phyloP scores from a whole-genome alignment of 2,113 vertebrate genomes.

The Sebastes schlegelii region DNA sequence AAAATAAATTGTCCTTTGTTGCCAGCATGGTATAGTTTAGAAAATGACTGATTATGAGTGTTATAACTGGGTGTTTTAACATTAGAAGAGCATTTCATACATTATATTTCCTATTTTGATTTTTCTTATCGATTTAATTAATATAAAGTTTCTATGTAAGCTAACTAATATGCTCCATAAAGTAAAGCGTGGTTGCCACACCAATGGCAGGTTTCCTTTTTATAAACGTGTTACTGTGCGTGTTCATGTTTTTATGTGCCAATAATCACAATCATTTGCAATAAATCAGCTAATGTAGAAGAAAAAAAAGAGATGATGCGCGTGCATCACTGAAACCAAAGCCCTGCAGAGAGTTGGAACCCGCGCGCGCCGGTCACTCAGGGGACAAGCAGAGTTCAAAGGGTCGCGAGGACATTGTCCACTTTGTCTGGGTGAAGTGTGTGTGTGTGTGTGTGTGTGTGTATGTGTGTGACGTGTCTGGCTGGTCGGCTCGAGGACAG shows the following conservation, averaged over 20 bases:
- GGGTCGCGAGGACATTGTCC: constrained; percentile 77
- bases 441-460: constrained; percentile 51
- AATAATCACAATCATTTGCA: not conserved
- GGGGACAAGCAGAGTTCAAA: constrained; percentile 73
- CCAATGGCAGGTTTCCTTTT: not conserved
- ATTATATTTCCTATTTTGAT: no score
- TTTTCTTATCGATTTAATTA: not conserved
- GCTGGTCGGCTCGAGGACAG: constrained; percentile 69
- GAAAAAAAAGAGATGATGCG: not conserved
- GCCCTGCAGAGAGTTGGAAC: not conserved
- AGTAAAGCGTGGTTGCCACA: not conserved
- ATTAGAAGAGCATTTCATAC: not conserved
- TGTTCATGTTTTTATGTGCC: not conserved
- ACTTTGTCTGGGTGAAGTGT: constrained; percentile 80
- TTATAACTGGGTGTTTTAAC: not conserved
- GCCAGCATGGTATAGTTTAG: not conserved
- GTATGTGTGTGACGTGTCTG: constrained; percentile 62
- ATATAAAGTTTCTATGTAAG: not conserved
- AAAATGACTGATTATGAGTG: not conserved
- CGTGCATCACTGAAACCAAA: constrained; percentile 15
- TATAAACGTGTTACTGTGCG: not conserved
- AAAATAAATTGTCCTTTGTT: not conserved
- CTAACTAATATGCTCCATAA: no score
- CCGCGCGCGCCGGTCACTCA: constrained; percentile 64
- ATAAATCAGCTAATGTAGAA: not conserved